These are phyloP conservation scores for Cistogaster globosa DNA, from an alignment of 2,888 invertebrate genomes.

Conservation along the genomic window DNA sequence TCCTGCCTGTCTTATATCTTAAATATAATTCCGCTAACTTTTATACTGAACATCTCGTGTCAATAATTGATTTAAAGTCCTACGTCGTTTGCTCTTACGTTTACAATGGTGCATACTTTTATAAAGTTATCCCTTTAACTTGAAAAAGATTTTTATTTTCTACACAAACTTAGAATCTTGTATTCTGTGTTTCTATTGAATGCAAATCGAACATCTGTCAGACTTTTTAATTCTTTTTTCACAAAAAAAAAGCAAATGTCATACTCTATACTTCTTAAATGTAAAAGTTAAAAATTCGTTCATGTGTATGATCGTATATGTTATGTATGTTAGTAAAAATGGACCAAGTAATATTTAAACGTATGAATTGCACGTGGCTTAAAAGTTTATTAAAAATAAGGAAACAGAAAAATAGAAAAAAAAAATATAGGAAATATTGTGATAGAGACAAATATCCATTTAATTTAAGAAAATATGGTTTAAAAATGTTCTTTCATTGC, in stretches of 20 bases:
- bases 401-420: not conserved
- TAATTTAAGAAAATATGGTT: not conserved
- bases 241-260: slow-evolving; percentile 63
- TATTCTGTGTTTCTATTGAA: slow-evolving; percentile 53
- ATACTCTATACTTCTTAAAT: slow-evolving; percentile 50
- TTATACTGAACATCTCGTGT: too few species aligned
- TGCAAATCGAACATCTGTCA: slow-evolving; percentile 70
- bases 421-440: not conserved
- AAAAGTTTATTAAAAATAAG: slow-evolving; percentile 41
- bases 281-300: slow-evolving; percentile 9
- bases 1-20: too few species aligned
- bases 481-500: not conserved
- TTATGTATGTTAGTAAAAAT: not conserved
- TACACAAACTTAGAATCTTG: slow-evolving; percentile 47
- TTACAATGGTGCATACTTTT: not conserved
- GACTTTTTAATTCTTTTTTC: slow-evolving; percentile 68
- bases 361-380: slow-evolving; percentile 33
- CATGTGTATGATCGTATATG: slow-evolving; percentile 2
- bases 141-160: slow-evolving; percentile 20
- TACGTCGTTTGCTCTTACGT: not conserved
- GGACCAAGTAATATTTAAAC: slow-evolving; percentile 26
- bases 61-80: not conserved
- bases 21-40: too few species aligned
- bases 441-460: slow-evolving; percentile 22
- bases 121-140: slow-evolving; percentile 20